phyloP scores from a whole-genome alignment of 1,140 invertebrate genomes.

The Antheraea mylitta region DNA sequence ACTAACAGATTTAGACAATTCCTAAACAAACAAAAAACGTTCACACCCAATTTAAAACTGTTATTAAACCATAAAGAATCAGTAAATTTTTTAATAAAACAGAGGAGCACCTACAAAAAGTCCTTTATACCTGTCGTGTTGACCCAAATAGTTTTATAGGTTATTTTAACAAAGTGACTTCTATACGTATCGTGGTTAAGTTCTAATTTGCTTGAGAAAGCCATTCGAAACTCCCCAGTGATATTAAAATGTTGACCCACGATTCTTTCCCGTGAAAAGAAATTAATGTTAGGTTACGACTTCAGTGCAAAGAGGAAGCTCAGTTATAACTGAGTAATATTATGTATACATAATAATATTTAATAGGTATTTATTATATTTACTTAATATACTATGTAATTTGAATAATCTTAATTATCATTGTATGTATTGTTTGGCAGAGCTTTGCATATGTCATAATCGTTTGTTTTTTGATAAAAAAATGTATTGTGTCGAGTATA shows the following conservation, averaged over 20 bases:
- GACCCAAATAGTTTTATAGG: constrained; percentile 5
- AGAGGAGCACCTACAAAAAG: constrained; percentile 42
- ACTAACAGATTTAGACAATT: constrained; percentile 19
- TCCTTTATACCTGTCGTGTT: constrained; percentile 35
- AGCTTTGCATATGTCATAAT: too few species aligned
- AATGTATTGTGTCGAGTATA: too few species aligned
- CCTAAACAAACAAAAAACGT: constrained; percentile 39
- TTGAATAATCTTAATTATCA: too few species aligned
- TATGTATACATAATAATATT: neutral
- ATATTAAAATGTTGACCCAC: constrained; percentile 45
- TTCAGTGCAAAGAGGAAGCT: constrained; percentile 7
- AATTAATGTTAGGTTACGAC: constrained; percentile 52
- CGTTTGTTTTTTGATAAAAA: too few species aligned
- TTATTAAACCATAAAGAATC: constrained; percentile 39
- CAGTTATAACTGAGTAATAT: neutral
- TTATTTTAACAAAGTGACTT: constrained; percentile 6
- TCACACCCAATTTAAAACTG: constrained; percentile 37
- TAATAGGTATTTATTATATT: neutral
- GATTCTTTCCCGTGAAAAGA: constrained; percentile 61
- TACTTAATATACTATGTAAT: too few species aligned
- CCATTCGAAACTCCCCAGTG: constrained; percentile 16
- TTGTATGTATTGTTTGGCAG: too few species aligned
- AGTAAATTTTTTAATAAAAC: constrained; percentile 52
- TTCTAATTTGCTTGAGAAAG: constrained; percentile 13
- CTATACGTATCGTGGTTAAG: constrained; percentile 15